Percentiles rank a stretch among this genome's conserved stretches.
Conservation (phyloP, 2,888 invertebrate genomes). For the Apocheima hispidaria region DNA sequence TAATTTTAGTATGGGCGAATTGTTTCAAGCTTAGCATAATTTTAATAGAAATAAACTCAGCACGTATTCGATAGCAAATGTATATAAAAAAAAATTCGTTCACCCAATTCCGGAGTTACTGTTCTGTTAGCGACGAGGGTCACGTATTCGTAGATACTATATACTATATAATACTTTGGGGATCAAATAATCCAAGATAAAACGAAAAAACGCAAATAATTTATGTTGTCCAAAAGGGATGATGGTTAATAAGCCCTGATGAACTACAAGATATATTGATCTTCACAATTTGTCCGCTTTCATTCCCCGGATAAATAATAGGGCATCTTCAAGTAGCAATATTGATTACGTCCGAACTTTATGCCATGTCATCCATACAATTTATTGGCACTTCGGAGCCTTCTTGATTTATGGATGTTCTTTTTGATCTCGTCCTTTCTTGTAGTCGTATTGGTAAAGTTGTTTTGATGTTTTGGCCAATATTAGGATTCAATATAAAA, state of each 20-base stretch:
- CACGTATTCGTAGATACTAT: too few species aligned
- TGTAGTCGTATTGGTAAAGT: conserved; percentile 27
- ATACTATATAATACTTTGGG: too few species aligned
- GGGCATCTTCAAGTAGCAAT: conserved; percentile 31
- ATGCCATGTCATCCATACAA: conserved; percentile 36
- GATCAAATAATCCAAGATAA: too few species aligned
- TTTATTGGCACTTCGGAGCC: conserved; percentile 36
- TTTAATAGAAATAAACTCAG: too few species aligned
- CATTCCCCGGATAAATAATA: conserved; percentile 21
- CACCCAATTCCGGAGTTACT: too few species aligned
- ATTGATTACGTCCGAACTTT: conserved; percentile 36
- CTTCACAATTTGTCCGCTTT: conserved; percentile 30
- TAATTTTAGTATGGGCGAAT: too few species aligned
- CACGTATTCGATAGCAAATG: too few species aligned
- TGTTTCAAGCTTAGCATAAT: too few species aligned
- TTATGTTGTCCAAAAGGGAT: not conserved
- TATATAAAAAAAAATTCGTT: too few species aligned
- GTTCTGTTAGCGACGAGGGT: too few species aligned
- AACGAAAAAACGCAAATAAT: not conserved
- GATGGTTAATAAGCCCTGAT: conserved; percentile 17
- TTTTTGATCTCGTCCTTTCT: conserved; percentile 28
- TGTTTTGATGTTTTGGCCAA: conserved; percentile 23
- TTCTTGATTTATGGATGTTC: conserved; percentile 37
- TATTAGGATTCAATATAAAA: conserved; percentile 1
- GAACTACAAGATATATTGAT: conserved; percentile 20